Conservation (phyloP, 2,113 vertebrate species). For the Albula glossodonta region DNA sequence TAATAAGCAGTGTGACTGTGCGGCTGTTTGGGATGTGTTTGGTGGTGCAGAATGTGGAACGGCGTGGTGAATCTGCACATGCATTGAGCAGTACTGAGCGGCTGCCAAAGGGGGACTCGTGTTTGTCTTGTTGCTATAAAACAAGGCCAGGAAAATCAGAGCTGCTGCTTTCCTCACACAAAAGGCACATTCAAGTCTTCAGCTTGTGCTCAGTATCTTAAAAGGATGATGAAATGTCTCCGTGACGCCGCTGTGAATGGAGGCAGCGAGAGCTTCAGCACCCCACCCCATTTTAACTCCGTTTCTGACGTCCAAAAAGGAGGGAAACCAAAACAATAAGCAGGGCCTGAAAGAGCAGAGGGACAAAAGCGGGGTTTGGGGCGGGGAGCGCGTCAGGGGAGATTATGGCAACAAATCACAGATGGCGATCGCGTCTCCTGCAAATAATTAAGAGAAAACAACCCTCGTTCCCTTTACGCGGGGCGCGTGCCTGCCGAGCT, state of each 20-base stretch:
- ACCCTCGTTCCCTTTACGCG: conserved; percentile 65
- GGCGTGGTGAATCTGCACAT: not conserved
- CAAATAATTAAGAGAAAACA: conserved; percentile 57
- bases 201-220: conserved; percentile 20
- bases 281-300: conserved; percentile 1
- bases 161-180: conserved; percentile 34
- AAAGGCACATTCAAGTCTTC: conserved; percentile 36
- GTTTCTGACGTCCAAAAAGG: conserved; percentile 17
- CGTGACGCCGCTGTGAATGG: conserved; percentile 23
- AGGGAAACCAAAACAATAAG: conserved; percentile 7
- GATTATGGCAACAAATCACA: conserved; percentile 71
- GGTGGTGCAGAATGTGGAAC: not conserved
- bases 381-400: conserved; percentile 7
- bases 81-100: not conserved
- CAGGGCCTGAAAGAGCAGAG: conserved; percentile 16
- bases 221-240: conserved; percentile 31
- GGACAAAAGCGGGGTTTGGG: conserved; percentile 9
- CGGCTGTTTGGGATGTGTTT: not conserved
- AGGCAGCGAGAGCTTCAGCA: conserved; percentile 5
- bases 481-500: conserved; percentile 71
- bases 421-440: conserved; percentile 70
- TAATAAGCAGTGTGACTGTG: not conserved
- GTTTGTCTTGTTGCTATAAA: conserved; percentile 40
- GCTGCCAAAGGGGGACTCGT: conserved; percentile 19
- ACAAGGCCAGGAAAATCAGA: conserved; percentile 30